Conservation (phyloP, 1,140 invertebrate species). For the Eumaeus atala region DNA sequence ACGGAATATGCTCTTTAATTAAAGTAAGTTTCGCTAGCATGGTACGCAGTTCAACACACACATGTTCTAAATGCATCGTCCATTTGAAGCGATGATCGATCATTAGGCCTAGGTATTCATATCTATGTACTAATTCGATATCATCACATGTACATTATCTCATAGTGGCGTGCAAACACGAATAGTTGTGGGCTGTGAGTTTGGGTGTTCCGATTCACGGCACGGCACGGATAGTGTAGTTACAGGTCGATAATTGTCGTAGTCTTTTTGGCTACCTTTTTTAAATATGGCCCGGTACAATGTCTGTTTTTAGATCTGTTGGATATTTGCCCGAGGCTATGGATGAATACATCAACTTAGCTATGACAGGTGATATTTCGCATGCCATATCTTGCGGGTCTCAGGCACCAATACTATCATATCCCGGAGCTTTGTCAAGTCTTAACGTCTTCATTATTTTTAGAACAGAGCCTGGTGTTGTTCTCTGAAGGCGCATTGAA, state of each 20-base stretch:
- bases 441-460: not conserved
- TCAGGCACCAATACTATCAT: too few species aligned
- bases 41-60: too few species aligned
- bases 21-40: too few species aligned
- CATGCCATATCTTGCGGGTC: too few species aligned
- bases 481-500: not conserved
- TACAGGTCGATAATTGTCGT: conserved; percentile 1
- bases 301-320: not conserved
- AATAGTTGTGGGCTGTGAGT: not conserved
- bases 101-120: too few species aligned
- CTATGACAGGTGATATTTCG: too few species aligned
- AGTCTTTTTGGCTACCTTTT: not conserved
- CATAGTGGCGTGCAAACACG: too few species aligned
- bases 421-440: not conserved
- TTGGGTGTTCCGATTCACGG: too few species aligned
- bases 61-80: too few species aligned
- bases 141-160: too few species aligned
- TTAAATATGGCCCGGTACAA: not conserved
- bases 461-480: not conserved
- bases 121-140: too few species aligned
- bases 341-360: not conserved
- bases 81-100: too few species aligned
- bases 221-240: not conserved
- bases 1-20: not conserved
- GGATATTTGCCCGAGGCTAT: not conserved